Base-by-base conservation (phyloP, 1,140 invertebrate species). In the Plodia interpunctella region DNA sequence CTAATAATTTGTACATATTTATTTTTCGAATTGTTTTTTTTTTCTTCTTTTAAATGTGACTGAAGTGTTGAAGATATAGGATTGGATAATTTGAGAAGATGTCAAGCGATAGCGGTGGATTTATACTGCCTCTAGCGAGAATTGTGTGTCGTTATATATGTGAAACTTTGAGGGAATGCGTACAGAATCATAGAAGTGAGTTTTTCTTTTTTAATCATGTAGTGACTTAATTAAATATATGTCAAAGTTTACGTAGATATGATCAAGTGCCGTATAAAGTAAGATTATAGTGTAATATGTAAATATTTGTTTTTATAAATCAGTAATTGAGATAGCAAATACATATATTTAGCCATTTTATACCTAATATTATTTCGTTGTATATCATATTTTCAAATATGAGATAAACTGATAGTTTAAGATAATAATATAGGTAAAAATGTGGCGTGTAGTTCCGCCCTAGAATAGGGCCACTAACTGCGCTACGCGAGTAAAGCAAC, bases 71-170 rank as follows among this genome's bases (percentile, higher is more conserved):
- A 35, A 35, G 8, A 5, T 5, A 35, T 2, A 35, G 32, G 19
- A 20, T 17, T 51, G n/a, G 0, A 20, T 51, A 3, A 20, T 20
- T 3, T 51, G 18, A 17, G 15, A 59, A 60, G 64, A 87, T 85
- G 78, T 72, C 77, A 17, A 71, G 59, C 56, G 76, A 85, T 20
- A 86, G 75, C 69, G 80, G 66, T 44, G 82, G 85, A 19, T 35
- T 72, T 32, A 55, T 84, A 51, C 58, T 81, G 55, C 70, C 71
- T 0, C 19, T 73, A n/a, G 76, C 69, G 17, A 83, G 54, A 63
- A 55, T 67, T 13, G 18, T 86, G 1, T 77, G 59, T 25, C 38
- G 61, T 10, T 79, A 79, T 56, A 57, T 86, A 20, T 56, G 72
- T 25, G 71, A 76, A 63, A 53, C 80, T 5, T 66, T 88, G 18